phyloP scores from a whole-genome alignment of 2,888 invertebrate genomes.

The Volucella inflata region DNA sequence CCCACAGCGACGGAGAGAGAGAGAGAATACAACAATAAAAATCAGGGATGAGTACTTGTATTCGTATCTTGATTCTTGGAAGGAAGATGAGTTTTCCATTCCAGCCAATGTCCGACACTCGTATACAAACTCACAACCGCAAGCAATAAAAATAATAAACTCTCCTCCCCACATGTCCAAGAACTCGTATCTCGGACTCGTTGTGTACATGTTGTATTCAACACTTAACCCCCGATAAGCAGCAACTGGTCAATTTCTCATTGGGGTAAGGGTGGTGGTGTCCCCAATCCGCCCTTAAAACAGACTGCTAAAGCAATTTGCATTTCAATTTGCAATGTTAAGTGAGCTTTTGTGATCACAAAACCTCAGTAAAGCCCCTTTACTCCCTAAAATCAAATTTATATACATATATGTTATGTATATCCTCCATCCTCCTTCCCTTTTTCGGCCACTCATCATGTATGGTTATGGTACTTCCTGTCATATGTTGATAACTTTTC shows the following conservation, averaged over 20 bases:
- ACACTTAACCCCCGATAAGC: constrained; percentile 36
- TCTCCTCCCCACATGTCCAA: background rate
- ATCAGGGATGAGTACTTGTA: constrained; percentile 11
- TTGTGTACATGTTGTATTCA: constrained; percentile 24
- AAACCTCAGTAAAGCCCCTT: constrained; percentile 59
- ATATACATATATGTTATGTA: background rate
- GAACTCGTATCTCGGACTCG: constrained; percentile 1
- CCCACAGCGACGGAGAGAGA: constrained; percentile 1
- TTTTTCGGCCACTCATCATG: background rate
- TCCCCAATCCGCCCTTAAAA: constrained; percentile 28
- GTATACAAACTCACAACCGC: background rate
- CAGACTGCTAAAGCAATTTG: constrained; percentile 70
- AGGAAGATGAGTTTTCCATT: constrained; percentile 32
- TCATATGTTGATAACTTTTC: constrained; percentile 56
- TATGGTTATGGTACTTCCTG: background rate
- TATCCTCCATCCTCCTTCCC: background rate
- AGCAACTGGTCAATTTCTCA: constrained; percentile 60
- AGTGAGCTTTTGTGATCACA: constrained; percentile 66
- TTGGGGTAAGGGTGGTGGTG: constrained; percentile 27
- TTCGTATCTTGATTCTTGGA: background rate
- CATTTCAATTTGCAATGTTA: constrained; percentile 74
- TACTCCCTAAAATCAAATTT: constrained; percentile 52
- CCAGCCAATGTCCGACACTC: background rate
- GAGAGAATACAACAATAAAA: constrained; percentile 33
- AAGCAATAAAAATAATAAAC: constrained; percentile 59